These are phyloP conservation scores for Rotaria sp. DNA, from an alignment of 2,888 invertebrate species.

Conservation along the genomic window DNA sequence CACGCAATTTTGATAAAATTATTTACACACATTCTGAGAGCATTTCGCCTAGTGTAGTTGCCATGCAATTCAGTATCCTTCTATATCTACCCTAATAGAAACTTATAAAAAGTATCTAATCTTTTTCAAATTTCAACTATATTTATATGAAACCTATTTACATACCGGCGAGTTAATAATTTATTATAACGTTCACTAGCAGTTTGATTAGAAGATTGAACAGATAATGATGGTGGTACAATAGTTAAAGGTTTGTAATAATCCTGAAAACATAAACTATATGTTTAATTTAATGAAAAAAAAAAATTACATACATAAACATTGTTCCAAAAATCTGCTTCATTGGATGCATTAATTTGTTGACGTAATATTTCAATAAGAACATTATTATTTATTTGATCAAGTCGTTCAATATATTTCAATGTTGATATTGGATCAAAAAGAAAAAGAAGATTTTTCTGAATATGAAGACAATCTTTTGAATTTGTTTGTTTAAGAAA, in stretches of 20 bases:
- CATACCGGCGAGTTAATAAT: neutral
- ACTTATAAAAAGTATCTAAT: too few relatives aligned
- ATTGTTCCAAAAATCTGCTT: neutral
- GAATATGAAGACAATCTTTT: neutral
- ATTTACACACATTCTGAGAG: too few relatives aligned
- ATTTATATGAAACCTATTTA: neutral
- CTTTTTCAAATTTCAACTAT: too few relatives aligned
- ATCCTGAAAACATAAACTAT: neutral
- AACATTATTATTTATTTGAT: neutral
- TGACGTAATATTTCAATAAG: neutral
- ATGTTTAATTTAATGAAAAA: neutral
- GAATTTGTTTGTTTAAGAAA: neutral
- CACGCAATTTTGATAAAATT: too few relatives aligned
- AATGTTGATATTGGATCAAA: neutral
- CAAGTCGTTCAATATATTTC: neutral
- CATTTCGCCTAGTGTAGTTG: too few relatives aligned
- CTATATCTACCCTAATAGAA: too few relatives aligned
- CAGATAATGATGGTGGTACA: neutral
- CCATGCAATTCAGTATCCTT: too few relatives aligned
- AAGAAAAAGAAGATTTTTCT: neutral
- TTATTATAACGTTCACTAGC: neutral
- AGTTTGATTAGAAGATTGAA: neutral
- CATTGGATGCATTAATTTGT: neutral
- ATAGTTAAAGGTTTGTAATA: neutral
- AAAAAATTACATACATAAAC: neutral